A percentile compares a stretch with the other conserved stretches of the same genome.
phyloP scores from a whole-genome alignment of 1,140 invertebrate genomes.

The Dolichoris vasculosae region DNA sequence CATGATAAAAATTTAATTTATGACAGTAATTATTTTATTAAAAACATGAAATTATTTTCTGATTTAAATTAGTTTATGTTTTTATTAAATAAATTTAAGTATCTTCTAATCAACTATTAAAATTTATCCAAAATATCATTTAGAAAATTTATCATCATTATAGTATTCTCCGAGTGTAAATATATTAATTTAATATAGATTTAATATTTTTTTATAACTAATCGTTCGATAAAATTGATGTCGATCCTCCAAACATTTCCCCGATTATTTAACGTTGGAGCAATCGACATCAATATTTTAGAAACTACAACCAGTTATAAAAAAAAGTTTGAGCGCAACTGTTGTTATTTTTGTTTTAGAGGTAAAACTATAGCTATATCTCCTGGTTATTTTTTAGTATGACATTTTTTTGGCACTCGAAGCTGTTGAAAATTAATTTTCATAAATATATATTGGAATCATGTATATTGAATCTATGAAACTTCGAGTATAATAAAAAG shows the following conservation, averaged over 20 bases:
- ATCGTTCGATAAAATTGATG: not conserved
- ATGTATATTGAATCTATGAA: not conserved
- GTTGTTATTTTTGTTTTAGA: not conserved
- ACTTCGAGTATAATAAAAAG: not conserved
- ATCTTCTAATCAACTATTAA: no score
- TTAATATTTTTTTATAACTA: not conserved
- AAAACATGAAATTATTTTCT: no score
- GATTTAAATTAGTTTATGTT: no score
- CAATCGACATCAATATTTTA: constrained; percentile 37
- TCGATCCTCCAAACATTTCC: constrained; percentile 59
- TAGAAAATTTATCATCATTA: no score
- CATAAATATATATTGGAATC: not conserved
- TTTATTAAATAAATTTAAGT: no score
- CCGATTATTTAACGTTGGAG: constrained; percentile 54
- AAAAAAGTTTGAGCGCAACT: not conserved
- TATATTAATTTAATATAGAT: not conserved
- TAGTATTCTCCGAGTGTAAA: not conserved
- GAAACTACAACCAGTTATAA: not conserved
- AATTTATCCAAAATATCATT: not conserved
- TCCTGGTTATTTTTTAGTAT: not conserved
- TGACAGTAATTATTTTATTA: no score
- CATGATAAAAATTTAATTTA: no score
- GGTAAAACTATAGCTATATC: not conserved
- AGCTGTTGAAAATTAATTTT: not conserved
- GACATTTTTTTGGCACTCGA: constrained; percentile 21